Percentiles rank a stretch among this genome's conserved stretches.
These are phyloP conservation scores for Enteromius radiatus DNA, from an alignment of 2,797 vertebrate genomes.

Conservation along the genomic window DNA sequence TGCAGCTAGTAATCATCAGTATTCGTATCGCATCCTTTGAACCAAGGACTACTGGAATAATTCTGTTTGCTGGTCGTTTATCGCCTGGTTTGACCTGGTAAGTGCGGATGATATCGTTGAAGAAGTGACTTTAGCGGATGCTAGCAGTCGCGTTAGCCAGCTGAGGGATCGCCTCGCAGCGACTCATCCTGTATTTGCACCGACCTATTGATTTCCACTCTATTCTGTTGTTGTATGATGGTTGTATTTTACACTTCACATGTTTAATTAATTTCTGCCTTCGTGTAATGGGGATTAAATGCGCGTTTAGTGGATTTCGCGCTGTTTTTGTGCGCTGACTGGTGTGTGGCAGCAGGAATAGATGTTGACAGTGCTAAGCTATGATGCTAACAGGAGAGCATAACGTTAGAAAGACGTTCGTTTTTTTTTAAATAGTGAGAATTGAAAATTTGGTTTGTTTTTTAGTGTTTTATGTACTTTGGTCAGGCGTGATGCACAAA, in stretches of 20 bases:
- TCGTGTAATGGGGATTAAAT: background rate
- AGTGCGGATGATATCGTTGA: constrained; percentile 50
- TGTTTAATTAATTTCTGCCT: background rate
- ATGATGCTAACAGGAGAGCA: constrained; percentile 23
- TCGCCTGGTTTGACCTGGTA: constrained; percentile 82
- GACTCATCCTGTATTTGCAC: background rate
- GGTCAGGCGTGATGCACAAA: background rate
- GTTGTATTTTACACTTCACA: background rate
- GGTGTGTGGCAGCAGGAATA: constrained; percentile 9
- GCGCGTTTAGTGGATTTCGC: background rate
- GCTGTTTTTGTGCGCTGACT: background rate
- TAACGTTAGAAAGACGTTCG: background rate
- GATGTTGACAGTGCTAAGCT: constrained; percentile 52
- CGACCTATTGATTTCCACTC: background rate
- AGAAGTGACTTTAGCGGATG: constrained; percentile 32
- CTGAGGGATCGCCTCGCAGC: constrained; percentile 4
- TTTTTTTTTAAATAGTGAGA: background rate
- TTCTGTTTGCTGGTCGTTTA: constrained; percentile 64
- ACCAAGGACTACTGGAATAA: constrained; percentile 61
- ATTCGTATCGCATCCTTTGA: constrained; percentile 51
- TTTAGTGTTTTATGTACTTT: background rate
- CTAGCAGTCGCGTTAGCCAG: constrained; percentile 42
- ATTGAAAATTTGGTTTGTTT: background rate
- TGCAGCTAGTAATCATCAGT: constrained; percentile 55
- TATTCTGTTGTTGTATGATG: background rate